A percentile compares a stretch with the other conserved stretches of the same genome.
Evolutionary conservation across 2,797 vertebrate species (phyloP).

Genomic region (Neosilurus mollespiculum): DNA sequence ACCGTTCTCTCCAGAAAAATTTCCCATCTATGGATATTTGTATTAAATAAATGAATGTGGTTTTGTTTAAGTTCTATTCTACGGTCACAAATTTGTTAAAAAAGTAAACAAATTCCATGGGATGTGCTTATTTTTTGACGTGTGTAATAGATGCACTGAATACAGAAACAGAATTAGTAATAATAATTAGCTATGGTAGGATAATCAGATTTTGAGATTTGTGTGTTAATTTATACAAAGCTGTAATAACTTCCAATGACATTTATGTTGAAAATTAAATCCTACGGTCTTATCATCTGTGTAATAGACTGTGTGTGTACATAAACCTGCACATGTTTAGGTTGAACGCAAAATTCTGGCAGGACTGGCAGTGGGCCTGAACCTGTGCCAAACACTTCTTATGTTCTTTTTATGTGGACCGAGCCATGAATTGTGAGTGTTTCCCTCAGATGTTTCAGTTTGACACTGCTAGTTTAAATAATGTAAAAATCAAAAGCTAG

Average conservation of each 20-base stretch:
- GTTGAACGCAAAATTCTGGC: conserved; percentile 29
- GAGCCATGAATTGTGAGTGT: conserved; percentile 64
- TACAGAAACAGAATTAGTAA: neutral
- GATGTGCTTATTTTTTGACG: no score
- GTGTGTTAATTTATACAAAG: neutral
- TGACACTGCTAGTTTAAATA: neutral
- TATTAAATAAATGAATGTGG: no score
- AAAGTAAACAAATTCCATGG: no score
- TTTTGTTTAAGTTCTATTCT: no score
- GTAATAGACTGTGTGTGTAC: neutral
- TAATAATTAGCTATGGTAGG: neutral
- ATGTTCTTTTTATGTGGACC: conserved; percentile 40
- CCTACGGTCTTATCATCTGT: neutral
- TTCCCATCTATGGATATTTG: no score
- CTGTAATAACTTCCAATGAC: neutral
- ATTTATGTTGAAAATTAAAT: neutral
- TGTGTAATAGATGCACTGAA: neutral
- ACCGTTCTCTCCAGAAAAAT: no score
- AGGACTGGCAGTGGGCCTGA: conserved; percentile 23
- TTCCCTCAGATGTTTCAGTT: neutral
- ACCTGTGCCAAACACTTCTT: conserved; percentile 34
- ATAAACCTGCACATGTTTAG: conserved; percentile 47
- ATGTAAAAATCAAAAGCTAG: neutral
- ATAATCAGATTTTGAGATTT: neutral
- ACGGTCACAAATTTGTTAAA: no score